Percentiles rank a stretch among this genome's conserved stretches.
phyloP scores from a whole-genome alignment of 2,888 invertebrate species.

The Metallyticus violacea region DNA sequence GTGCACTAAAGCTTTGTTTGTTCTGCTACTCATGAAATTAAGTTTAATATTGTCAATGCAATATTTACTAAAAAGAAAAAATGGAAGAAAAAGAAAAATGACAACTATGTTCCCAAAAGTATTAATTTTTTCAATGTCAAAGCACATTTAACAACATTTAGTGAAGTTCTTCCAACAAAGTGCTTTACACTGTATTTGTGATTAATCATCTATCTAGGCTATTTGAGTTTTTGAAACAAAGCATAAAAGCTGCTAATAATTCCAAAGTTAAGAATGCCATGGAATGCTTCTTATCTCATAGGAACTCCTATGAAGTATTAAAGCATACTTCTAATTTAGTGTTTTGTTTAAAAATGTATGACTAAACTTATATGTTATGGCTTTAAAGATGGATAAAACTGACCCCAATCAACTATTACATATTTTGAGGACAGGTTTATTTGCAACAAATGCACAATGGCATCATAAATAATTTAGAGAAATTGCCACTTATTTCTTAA shows the following conservation, averaged over 20 bases:
- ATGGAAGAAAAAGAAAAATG: not conserved
- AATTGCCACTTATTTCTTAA: too few relatives aligned
- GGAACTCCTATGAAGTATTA: not conserved
- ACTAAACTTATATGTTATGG: too few relatives aligned
- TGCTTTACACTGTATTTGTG: not conserved
- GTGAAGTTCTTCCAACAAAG: not conserved
- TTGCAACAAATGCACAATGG: too few relatives aligned
- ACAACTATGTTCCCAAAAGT: not conserved
- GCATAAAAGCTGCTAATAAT: too few relatives aligned
- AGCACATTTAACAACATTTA: not conserved
- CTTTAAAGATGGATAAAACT: too few relatives aligned
- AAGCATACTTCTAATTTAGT: not conserved
- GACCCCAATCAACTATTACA: too few relatives aligned
- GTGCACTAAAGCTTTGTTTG: not conserved
- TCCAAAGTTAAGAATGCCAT: not conserved
- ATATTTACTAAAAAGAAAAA: not conserved
- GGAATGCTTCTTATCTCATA: not conserved
- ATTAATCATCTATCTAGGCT: not conserved
- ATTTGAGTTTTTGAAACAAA: not conserved
- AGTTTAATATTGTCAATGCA: not conserved
- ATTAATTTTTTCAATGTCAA: not conserved
- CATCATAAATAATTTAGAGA: too few relatives aligned
- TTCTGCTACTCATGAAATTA: not conserved
- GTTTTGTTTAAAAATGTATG: too few relatives aligned
- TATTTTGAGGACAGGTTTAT: too few relatives aligned